Evolutionary conservation across 2,888 invertebrate genomes (phyloP).

Genomic region (Cryptophagus acutangulus): DNA sequence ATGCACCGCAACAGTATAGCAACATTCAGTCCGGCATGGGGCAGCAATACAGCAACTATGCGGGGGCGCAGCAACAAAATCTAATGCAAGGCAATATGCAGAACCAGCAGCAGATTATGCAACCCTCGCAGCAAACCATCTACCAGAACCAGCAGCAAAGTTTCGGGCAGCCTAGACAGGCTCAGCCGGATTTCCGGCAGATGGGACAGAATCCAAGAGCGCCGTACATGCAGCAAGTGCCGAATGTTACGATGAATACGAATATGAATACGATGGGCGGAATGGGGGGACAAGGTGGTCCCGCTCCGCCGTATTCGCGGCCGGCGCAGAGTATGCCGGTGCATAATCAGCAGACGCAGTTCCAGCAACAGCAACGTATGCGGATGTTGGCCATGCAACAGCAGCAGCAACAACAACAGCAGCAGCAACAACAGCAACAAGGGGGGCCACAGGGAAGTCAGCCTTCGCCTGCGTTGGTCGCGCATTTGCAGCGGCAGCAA

Average conservation of each 20-base stretch:
- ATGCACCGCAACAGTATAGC: conserved; percentile 58
- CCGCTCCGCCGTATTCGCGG: conserved; percentile 75
- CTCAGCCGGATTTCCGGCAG: conserved; percentile 44
- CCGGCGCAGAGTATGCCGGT: conserved; percentile 42
- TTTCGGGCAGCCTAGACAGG: conserved; percentile 51
- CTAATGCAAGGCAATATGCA: conserved; percentile 37
- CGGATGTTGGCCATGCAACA: conserved; percentile 66
- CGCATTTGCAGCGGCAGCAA: conserved; percentile 62
- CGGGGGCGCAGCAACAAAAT: conserved; percentile 42
- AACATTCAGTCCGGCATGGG: conserved; percentile 60
- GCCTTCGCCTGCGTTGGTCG: conserved; percentile 60
- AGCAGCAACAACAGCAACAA: conserved; percentile 51
- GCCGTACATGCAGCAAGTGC: conserved; percentile 68
- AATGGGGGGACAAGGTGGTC: conserved; percentile 54
- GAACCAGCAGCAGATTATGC: conserved; percentile 39
- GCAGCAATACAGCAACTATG: conserved; percentile 55
- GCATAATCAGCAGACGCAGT: conserved; percentile 56
- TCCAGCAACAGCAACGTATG: conserved; percentile 58
- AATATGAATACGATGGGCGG: conserved; percentile 70
- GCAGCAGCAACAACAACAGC: conserved; percentile 54
- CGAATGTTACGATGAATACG: conserved; percentile 81
- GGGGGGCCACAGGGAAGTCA: conserved; percentile 50
- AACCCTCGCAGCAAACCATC: conserved; percentile 36
- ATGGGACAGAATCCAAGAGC: conserved; percentile 50
- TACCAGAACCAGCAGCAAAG: conserved; percentile 50